Conservation (phyloP, 2,888 invertebrate species). For the Xestobium rufovillosum region DNA sequence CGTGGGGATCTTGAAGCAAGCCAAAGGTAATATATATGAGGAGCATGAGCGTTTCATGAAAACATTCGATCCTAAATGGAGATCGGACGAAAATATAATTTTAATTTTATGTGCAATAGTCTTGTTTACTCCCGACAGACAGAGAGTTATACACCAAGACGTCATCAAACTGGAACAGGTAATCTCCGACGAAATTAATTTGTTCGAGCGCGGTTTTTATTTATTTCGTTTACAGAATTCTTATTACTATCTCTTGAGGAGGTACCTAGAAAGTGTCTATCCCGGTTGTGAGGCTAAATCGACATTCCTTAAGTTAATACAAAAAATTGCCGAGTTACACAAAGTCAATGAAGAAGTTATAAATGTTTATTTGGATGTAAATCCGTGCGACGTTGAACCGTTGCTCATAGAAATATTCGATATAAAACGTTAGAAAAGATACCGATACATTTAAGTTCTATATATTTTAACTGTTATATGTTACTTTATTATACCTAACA, state of each 20-base stretch:
- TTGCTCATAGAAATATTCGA: constrained; percentile 93
- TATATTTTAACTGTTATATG: no score
- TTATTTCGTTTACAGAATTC: constrained; percentile 58
- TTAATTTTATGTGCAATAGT: constrained; percentile 86
- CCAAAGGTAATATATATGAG: constrained; percentile 81
- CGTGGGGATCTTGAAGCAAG: constrained; percentile 83
- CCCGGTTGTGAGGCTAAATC: constrained; percentile 82
- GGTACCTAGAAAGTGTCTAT: constrained; percentile 77
- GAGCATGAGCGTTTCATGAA: constrained; percentile 79
- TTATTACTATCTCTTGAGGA: constrained; percentile 79
- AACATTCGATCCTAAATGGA: constrained; percentile 78
- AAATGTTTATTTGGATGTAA: constrained; percentile 84
- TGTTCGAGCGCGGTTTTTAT: not conserved
- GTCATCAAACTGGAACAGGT: constrained; percentile 83
- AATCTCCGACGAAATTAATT: constrained; percentile 10
- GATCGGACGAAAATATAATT: constrained; percentile 82
- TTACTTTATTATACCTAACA: no score
- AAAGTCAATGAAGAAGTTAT: constrained; percentile 87
- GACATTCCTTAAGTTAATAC: constrained; percentile 78
- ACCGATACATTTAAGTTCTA: no score
- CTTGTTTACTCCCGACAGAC: constrained; percentile 78
- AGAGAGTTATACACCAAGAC: constrained; percentile 73
- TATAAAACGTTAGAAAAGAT: constrained; percentile 66
- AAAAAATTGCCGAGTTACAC: constrained; percentile 85
- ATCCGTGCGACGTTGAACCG: constrained; percentile 86